Evolutionary conservation across 2,113 vertebrate species (phyloP).

Genomic region (Apus apus): DNA sequence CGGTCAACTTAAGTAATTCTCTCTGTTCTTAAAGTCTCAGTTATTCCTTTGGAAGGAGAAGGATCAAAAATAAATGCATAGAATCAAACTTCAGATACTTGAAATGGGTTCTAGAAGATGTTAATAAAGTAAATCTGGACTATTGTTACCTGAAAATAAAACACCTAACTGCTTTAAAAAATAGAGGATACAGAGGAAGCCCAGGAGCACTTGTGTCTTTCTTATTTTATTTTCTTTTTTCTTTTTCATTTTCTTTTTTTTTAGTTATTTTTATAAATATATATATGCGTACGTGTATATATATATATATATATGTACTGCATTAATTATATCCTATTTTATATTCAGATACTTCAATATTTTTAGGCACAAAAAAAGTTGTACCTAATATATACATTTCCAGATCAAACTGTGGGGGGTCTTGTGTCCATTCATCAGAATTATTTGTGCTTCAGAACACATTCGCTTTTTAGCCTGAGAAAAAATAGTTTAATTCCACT

Average conservation of each 20-base stretch:
- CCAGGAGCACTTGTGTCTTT: not conserved
- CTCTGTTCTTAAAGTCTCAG: not conserved
- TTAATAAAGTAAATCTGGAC: not conserved
- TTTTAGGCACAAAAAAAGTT: not conserved
- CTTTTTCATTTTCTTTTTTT: too few relatives aligned
- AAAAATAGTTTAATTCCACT: not conserved
- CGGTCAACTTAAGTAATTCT: not conserved
- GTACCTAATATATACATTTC: not conserved
- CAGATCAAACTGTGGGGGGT: not conserved
- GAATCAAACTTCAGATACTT: not conserved
- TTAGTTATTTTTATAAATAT: too few relatives aligned
- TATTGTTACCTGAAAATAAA: not conserved
- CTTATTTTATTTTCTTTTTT: accelerated
- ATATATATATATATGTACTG: accelerated
- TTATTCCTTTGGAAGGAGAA: not conserved
- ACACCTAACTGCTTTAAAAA: not conserved
- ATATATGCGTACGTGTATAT: too few relatives aligned
- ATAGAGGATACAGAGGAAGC: not conserved
- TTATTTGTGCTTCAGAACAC: not conserved
- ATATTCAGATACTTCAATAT: not conserved
- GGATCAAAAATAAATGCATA: not conserved
- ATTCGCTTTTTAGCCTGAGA: not conserved
- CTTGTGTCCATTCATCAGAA: not conserved
- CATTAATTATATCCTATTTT: not conserved
- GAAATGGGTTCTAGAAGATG: not conserved